A percentile compares a stretch with the other conserved stretches of the same genome.
Conservation (phyloP, 1,140 invertebrate species). For the Drepana arcuata region DNA sequence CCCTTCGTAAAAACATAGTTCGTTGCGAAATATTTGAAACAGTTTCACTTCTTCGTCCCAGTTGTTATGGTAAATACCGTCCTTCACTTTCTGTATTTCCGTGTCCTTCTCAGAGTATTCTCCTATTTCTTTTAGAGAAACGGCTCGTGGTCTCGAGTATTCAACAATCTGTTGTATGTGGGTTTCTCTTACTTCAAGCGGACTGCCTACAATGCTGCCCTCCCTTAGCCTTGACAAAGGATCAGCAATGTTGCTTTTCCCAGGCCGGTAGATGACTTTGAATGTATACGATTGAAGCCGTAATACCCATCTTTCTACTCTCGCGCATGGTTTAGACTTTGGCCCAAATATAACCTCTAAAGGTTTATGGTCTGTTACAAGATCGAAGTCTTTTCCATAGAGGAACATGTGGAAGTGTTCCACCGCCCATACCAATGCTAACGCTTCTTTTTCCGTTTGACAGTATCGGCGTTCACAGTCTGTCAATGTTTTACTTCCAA, state of each 20-base stretch:
- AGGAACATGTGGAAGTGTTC: conserved; percentile 18
- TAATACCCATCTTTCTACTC: conserved; percentile 21
- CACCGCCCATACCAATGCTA: conserved; percentile 23
- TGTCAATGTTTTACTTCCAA: conserved; percentile 20
- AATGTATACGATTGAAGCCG: conserved; percentile 19
- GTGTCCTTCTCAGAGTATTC: conserved; percentile 5
- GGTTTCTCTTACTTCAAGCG: neutral
- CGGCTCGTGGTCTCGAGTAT: conserved; percentile 1
- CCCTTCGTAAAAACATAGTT: conserved; percentile 16
- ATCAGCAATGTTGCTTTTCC: conserved; percentile 22
- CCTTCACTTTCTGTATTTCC: conserved; percentile 15
- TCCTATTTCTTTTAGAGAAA: conserved; percentile 10
- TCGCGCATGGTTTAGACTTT: conserved; percentile 26
- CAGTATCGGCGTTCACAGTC: conserved; percentile 25
- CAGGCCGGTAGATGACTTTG: conserved; percentile 15
- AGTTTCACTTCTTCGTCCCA: conserved; percentile 14
- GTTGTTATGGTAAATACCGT: conserved; percentile 11
- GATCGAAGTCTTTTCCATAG: conserved; percentile 28
- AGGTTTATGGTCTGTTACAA: conserved; percentile 43
- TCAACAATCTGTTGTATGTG: neutral
- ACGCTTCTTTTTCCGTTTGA: conserved; percentile 34
- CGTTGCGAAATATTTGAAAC: conserved; percentile 17
- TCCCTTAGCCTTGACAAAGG: conserved; percentile 12
- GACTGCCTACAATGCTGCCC: neutral
- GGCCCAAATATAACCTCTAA: conserved; percentile 23